These are phyloP conservation scores for Tragulus kanchil DNA, from an alignment of 2,113 vertebrate genomes.

Conservation along the genomic window DNA sequence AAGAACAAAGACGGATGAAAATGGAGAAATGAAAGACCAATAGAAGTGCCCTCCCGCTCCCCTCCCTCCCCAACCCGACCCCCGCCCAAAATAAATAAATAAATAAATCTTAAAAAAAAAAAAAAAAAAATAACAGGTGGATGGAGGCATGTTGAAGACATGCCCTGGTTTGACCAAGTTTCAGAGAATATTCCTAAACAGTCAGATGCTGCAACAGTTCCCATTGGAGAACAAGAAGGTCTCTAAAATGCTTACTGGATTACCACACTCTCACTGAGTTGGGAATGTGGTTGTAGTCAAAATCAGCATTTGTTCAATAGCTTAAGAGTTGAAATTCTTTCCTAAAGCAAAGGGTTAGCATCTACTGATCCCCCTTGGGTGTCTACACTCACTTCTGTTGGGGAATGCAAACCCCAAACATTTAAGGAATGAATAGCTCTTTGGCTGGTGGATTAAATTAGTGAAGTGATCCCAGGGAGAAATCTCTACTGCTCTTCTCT, in stretches of 20 bases:
- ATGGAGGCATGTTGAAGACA: not conserved
- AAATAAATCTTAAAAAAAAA: too few relatives aligned
- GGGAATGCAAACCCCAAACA: not conserved
- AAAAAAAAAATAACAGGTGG: not conserved
- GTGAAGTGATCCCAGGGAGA: not conserved
- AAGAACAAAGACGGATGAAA: too few relatives aligned
- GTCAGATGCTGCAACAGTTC: not conserved
- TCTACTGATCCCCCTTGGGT: not conserved
- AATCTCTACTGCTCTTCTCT: not conserved
- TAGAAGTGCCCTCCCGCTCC: too few relatives aligned
- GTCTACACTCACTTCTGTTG: not conserved
- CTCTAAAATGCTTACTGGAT: not conserved
- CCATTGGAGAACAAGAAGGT: not conserved
- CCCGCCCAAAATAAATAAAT: too few relatives aligned
- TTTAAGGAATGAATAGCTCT: not conserved
- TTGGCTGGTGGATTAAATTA: not conserved
- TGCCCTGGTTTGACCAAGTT: not conserved
- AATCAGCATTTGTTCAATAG: not conserved
- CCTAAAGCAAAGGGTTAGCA: not conserved
- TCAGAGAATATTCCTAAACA: slow-evolving; percentile 15
- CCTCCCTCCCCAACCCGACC: too few relatives aligned
- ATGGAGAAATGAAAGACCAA: too few relatives aligned
- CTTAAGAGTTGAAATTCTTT: not conserved
- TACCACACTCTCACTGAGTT: not conserved
- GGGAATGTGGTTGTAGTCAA: not conserved